Conservation (phyloP, 1,140 invertebrate genomes). For the Psilanteris sp. region DNA sequence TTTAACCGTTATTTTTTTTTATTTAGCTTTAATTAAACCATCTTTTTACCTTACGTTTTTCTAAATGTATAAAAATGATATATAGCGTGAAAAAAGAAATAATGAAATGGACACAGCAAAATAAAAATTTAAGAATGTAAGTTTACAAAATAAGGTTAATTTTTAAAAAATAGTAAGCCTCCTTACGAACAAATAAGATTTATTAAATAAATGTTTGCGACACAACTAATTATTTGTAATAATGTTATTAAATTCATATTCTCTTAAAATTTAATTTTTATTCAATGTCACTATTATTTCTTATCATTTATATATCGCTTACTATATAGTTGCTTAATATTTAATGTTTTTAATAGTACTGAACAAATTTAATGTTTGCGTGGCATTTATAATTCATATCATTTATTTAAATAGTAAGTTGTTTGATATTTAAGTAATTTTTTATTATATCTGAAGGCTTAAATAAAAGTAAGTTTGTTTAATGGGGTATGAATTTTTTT, state of each 20-base stretch:
- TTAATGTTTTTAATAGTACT: too few relatives aligned
- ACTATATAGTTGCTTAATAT: too few relatives aligned
- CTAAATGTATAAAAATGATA: background rate
- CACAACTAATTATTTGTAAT: background rate
- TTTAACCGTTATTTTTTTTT: conserved; percentile 5
- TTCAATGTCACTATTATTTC: conserved; percentile 1
- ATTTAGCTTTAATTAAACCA: conserved; percentile 5
- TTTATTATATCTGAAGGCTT: conserved; percentile 36
- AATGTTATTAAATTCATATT: too few relatives aligned
- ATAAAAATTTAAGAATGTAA: background rate
- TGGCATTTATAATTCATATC: too few relatives aligned
- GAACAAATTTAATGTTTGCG: too few relatives aligned
- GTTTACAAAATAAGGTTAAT: conserved; percentile 1
- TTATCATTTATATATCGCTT: too few relatives aligned
- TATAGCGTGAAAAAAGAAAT: background rate
- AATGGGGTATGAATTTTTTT: conserved; percentile 9
- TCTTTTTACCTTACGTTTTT: too few relatives aligned
- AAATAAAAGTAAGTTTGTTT: conserved; percentile 22
- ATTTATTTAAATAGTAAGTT: conserved; percentile 2
- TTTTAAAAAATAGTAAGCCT: conserved; percentile 1
- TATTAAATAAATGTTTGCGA: background rate
- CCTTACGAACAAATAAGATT: conserved; percentile 3
- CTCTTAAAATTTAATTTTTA: background rate
- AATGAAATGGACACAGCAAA: background rate
- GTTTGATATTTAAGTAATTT: conserved; percentile 39